Evolutionary conservation across 2,113 vertebrate genomes (phyloP).

Genomic region (Oreochromis tanganicae): DNA sequence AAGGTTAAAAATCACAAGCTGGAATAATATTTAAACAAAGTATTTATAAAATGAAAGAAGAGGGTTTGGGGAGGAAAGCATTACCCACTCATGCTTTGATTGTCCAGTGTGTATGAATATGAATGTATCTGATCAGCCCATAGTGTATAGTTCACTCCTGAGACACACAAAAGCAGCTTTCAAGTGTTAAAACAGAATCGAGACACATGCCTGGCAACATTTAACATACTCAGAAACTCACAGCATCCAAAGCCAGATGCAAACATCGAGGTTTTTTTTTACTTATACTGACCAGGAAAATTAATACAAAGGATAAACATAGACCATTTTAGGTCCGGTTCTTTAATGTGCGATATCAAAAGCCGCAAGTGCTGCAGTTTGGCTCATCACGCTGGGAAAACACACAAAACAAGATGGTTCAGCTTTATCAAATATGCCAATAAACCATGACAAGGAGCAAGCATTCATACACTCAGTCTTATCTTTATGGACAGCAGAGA

Average conservation of each 20-base stretch:
- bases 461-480: background rate
- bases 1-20: slow-evolving; percentile 21
- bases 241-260: background rate
- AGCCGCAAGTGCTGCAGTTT: background rate
- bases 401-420: background rate
- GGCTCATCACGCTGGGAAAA: background rate
- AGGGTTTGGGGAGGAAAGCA: background rate
- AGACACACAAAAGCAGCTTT: background rate
- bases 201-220: background rate
- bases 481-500: background rate
- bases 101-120: background rate
- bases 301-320: background rate
- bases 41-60: slow-evolving; percentile 50
- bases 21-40: slow-evolving; percentile 60
- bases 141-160: background rate
- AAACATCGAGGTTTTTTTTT: background rate
- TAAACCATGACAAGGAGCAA: background rate
- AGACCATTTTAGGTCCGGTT: background rate
- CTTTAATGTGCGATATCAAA: background rate
- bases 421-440: background rate
- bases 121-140: background rate
- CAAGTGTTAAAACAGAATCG: background rate
- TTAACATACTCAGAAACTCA: background rate
- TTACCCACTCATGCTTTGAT: background rate
- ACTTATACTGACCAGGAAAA: background rate